Percentiles rank a stretch among this genome's conserved stretches.
Conservation (phyloP, 2,888 invertebrate genomes). For the Drosophila mulleri region DNA sequence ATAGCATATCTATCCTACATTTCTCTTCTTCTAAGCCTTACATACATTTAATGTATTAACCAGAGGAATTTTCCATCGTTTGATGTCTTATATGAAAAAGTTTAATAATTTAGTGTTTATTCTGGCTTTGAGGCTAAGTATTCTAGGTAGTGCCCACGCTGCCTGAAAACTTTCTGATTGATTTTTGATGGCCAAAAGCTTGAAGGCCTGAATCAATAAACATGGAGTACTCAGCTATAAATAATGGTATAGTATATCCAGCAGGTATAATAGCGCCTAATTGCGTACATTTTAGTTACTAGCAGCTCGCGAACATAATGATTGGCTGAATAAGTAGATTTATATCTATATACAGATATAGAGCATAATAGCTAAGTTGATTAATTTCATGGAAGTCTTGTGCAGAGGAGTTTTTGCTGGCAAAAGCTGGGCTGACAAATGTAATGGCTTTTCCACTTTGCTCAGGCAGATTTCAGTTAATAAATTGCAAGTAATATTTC, state of each 20-base stretch:
- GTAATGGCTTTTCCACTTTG: conserved; percentile 10
- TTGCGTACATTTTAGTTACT: conserved; percentile 24
- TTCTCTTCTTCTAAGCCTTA: too few species aligned
- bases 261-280: conserved; percentile 59
- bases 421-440: conserved; percentile 55
- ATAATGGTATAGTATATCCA: conserved; percentile 28
- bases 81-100: conserved; percentile 2
- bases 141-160: not conserved
- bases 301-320: conserved; percentile 41
- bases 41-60: too few species aligned
- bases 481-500: conserved; percentile 50
- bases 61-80: conserved; percentile 19
- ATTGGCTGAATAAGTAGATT: not conserved
- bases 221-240: conserved; percentile 39
- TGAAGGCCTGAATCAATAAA: conserved; percentile 56
- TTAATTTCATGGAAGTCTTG: conserved; percentile 14
- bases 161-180: conserved; percentile 52
- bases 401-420: conserved; percentile 16
- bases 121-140: not conserved
- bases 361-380: conserved; percentile 20
- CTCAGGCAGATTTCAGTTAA: conserved; percentile 30
- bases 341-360: not conserved
- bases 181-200: conserved; percentile 41
- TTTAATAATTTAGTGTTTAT: conserved; percentile 25
- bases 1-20: too few species aligned